Evolutionary conservation across 1,140 invertebrate species (phyloP).

Genomic region (Neuroterus valhalla): DNA sequence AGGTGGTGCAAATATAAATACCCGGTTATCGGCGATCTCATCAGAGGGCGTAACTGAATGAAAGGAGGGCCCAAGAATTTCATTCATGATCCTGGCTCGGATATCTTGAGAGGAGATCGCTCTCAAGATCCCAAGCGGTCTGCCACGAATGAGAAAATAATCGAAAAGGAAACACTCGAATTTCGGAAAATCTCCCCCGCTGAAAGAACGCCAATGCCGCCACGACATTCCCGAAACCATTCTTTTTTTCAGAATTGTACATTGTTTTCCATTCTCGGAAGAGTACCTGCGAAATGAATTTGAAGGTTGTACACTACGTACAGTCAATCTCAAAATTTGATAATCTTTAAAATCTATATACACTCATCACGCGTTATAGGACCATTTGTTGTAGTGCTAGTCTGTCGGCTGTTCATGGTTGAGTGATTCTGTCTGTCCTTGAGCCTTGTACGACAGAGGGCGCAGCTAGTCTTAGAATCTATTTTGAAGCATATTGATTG

Average conservation of each 20-base stretch:
- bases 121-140: slow-evolving; percentile 42
- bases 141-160: slow-evolving; percentile 58
- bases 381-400: too few relatives aligned
- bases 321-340: too few relatives aligned
- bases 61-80: slow-evolving; percentile 58
- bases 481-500: too few relatives aligned
- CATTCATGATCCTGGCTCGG: slow-evolving; percentile 60
- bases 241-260: neutral
- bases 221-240: neutral
- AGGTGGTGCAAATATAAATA: slow-evolving; percentile 66
- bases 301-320: too few relatives aligned
- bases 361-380: too few relatives aligned
- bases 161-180: slow-evolving; percentile 50
- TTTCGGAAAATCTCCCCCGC: slow-evolving; percentile 37
- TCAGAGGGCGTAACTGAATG: slow-evolving; percentile 47
- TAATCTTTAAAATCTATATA: neutral
- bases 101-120: slow-evolving; percentile 63
- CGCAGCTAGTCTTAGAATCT: too few relatives aligned
- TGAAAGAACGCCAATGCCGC: slow-evolving; percentile 11
- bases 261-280: neutral
- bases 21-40: slow-evolving; percentile 67
- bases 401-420: too few relatives aligned
- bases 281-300: neutral
- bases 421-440: too few relatives aligned
- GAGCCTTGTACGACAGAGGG: too few relatives aligned